Evolutionary conservation across 2,888 invertebrate species (phyloP), one percentile per base, ranked within the genome.

Genomic region (Eledone cirrhosa): DNA sequence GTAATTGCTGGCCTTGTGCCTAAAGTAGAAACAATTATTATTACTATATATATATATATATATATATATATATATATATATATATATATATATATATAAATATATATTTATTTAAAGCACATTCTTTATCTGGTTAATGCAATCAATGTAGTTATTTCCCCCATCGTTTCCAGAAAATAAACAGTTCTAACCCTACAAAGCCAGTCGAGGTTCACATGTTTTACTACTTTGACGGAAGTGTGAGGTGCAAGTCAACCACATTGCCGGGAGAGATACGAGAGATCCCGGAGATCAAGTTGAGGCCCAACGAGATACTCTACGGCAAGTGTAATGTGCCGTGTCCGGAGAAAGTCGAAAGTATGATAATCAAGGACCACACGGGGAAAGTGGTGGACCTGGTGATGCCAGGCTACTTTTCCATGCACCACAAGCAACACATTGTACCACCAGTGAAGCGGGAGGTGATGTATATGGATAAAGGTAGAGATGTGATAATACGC

Each of bases 351-450:
- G 83, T 83, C 0, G 80, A 81, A 2, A 81, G 81, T 11, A 48
- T 63, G 7, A 80, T 81, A 89, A 91, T 81, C 92, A 94, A 87
- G 88, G 91, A 86, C 86, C 90, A 75, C 93, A 93, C 1, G 7
- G 88, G 94, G 92, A 69, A 88, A 92, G 16, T 89, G 88, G 72
- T 94, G 93, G 94, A 93, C 92, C 85, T 93, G 7, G 92, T 93
- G 2, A 90, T 90, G 0, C 91, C 92, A 85, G 89, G 86, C 0
- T 86, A 84, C 79, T 87, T 87, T 80, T 85, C 88, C 2, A 79
- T 89, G 76, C 80, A 83, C 16, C 83, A 83, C 19, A 80, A 78
- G 16, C 85, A 84, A 3, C 72, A 80, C 19, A 78, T 89, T 19
- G 88, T 89, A 14, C 80, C 82, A 0, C 75, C 87, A 72, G 86